Percentiles rank a stretch among this genome's conserved stretches.
These are phyloP conservation scores for Drosophila chauvacae DNA, from an alignment of 1,140 invertebrate species.

Conservation along the genomic window DNA sequence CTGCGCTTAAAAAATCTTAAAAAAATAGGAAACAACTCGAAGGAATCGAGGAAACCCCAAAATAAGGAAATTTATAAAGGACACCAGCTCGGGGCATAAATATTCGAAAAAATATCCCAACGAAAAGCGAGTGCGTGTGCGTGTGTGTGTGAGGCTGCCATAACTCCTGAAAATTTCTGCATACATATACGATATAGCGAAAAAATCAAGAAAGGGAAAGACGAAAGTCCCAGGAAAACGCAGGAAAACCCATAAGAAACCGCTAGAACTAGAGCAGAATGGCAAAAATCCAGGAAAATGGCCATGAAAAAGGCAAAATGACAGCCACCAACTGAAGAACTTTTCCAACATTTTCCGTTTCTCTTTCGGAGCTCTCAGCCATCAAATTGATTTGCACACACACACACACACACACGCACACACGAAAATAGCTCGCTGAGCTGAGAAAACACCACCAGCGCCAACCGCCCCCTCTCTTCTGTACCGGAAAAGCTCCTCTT, in stretches of 20 bases:
- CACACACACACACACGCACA: slow-evolving; percentile 23
- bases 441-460: slow-evolving; percentile 16
- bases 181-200: slow-evolving; percentile 6
- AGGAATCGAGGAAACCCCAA: background rate
- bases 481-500: slow-evolving; percentile 2
- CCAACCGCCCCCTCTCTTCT: background rate
- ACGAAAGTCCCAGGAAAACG: background rate
- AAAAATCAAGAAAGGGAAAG: background rate
- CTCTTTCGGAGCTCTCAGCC: slow-evolving; percentile 4
- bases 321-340: slow-evolving; percentile 29
- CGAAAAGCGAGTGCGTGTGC: slow-evolving; percentile 28
- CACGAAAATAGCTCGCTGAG: slow-evolving; percentile 18
- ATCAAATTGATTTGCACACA: slow-evolving; percentile 31
- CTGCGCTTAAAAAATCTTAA: slow-evolving; percentile 11
- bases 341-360: slow-evolving; percentile 8
- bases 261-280: background rate
- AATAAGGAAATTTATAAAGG: background rate
- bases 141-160: slow-evolving; percentile 41
- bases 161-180: slow-evolving; percentile 37
- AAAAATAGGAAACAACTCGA: slow-evolving; percentile 10
- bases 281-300: slow-evolving; percentile 13
- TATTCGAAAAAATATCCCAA: slow-evolving; percentile 6
- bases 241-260: slow-evolving; percentile 6
- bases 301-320: slow-evolving; percentile 23
- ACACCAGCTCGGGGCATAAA: slow-evolving; percentile 6